Base-by-base conservation (phyloP, 2,797 vertebrate genomes). In the Podargus strigoides region DNA sequence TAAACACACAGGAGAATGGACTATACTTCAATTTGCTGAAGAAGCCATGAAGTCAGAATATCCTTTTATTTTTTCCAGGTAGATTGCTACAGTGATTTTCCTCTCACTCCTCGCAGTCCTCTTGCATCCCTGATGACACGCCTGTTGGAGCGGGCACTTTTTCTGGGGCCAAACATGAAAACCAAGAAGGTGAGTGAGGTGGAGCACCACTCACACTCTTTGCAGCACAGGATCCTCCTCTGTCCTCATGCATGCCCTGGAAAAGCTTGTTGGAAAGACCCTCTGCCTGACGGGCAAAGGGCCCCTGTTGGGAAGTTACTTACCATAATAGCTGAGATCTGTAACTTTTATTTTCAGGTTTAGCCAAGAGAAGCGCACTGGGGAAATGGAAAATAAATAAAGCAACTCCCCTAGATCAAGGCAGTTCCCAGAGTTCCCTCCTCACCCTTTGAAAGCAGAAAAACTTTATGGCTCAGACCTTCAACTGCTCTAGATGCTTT, bases 301-400 rank as follows among this genome's bases (percentile, higher is more conserved):
- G 30, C 23, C 14, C 28, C 36, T 75, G 42, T 34, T 52, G 59
- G 39, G 55, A 67, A 87, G 44, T 73, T 84, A 62, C 7, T 5
- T 49, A 58, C 41, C 0, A 1, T 67, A 66, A 87, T 37, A 76
- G 60, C 36, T 30, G 53, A 72, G 53, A 85, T 83, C 77, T 66
- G 27, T 83, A 89, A 85, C 81, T 80, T 92, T 70, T 70, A 42
- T 87, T 92, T 92, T 46, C 32, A 42, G 16, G 32, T 12, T 26
- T 80, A 69, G 23, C 72, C 62, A 89, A 87, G 39, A 83, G 53
- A 89, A 85, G 10, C 1, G 2, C 49, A n/a, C 4, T 47, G 53
- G 53, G 32, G 50, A 94, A 91, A 81, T 28, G 49, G 80, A 64
- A 91, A 89, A 84, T 49, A 93, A 93, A 70, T 59, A 78, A 78